A percentile compares a stretch with the other conserved stretches of the same genome.
These are phyloP conservation scores for Allacma fusca DNA, from an alignment of 2,888 invertebrate genomes.

Conservation along the genomic window DNA sequence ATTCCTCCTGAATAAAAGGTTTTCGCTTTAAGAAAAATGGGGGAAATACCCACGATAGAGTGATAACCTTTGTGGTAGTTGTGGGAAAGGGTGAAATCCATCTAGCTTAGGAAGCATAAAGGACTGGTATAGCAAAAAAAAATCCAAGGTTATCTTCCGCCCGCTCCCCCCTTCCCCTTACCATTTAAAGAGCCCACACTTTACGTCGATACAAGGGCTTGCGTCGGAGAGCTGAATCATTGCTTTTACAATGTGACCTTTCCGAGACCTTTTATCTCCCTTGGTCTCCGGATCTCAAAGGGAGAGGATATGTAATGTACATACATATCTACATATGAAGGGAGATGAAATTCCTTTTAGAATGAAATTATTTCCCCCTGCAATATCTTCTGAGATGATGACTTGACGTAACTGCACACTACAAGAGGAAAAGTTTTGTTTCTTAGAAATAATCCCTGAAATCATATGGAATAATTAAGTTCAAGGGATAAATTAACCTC, in stretches of 20 bases:
- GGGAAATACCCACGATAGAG: conserved; percentile 19
- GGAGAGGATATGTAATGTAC: no score
- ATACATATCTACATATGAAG: no score
- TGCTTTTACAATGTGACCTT: no score
- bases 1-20: neutral
- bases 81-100: conserved; percentile 24
- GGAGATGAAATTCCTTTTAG: neutral
- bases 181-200: neutral
- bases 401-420: no score
- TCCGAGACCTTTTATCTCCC: no score
- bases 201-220: neutral
- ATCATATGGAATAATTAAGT: conserved; percentile 2
- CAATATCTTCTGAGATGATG: neutral
- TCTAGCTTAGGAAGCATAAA: conserved; percentile 21
- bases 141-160: conserved; percentile 22
- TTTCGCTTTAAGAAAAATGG: conserved; percentile 9
- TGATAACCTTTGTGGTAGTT: conserved; percentile 25
- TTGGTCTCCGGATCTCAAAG: no score
- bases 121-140: neutral
- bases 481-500: conserved; percentile 2
- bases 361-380: neutral
- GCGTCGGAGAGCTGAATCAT: no score
- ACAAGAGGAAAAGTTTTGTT: neutral
- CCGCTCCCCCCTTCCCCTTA: neutral
- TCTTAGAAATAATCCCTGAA: neutral